Evolutionary conservation across 2,888 invertebrate species (phyloP).

Genomic region (Mythimna albipuncta): DNA sequence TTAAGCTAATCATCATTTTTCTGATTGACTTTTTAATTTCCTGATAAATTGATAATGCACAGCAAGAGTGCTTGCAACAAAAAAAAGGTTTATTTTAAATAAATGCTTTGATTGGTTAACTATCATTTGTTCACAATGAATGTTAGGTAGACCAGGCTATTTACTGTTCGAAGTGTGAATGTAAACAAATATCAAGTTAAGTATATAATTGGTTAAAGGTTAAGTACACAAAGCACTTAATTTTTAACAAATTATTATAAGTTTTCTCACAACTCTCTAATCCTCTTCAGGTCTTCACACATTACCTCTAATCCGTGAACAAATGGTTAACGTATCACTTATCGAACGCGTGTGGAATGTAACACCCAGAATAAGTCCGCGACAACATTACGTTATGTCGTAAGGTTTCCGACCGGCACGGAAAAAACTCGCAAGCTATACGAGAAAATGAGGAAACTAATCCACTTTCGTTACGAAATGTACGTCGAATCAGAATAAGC

Average conservation of each 20-base stretch:
- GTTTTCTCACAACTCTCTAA: slow-evolving; percentile 42
- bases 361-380: slow-evolving; percentile 60
- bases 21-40: too few species aligned
- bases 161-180: background rate
- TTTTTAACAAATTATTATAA: slow-evolving; percentile 23
- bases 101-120: too few species aligned
- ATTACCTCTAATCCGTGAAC: slow-evolving; percentile 47
- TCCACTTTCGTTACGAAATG: slow-evolving; percentile 68
- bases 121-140: too few species aligned
- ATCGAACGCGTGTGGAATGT: slow-evolving; percentile 53
- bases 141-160: too few species aligned
- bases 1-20: too few species aligned
- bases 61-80: too few species aligned
- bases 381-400: slow-evolving; percentile 55
- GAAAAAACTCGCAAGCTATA: slow-evolving; percentile 63
- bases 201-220: slow-evolving; percentile 2
- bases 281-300: slow-evolving; percentile 57
- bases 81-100: too few species aligned
- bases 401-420: slow-evolving; percentile 65
- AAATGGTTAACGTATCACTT: slow-evolving; percentile 57
- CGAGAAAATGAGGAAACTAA: slow-evolving; percentile 69
- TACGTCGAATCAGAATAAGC: slow-evolving; percentile 38
- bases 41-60: too few species aligned
- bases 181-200: background rate
- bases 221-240: background rate